Evolutionary conservation across 2,797 vertebrate species (phyloP).

Genomic region (Kryptopterus vitreolus): DNA sequence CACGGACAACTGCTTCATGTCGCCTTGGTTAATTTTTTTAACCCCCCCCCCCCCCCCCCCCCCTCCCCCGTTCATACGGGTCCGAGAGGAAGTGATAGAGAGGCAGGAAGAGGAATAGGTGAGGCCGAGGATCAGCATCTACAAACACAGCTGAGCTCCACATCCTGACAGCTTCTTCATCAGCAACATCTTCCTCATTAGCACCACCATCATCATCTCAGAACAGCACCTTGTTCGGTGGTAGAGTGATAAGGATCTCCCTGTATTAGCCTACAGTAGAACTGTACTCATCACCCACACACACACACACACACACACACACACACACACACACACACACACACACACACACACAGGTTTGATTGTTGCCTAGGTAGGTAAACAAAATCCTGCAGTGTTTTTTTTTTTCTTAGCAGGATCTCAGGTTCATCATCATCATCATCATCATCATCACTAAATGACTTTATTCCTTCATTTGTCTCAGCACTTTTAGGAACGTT

Average conservation of each 20-base stretch:
- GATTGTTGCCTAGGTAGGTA: too few relatives aligned
- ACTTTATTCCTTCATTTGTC: too few relatives aligned
- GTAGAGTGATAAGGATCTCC: neutral
- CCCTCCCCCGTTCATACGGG: neutral
- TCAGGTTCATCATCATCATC: too few relatives aligned
- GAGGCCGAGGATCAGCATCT: neutral
- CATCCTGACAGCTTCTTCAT: neutral
- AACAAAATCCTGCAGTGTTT: too few relatives aligned
- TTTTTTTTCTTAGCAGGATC: too few relatives aligned
- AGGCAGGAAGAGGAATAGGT: neutral
- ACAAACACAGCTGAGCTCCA: neutral
- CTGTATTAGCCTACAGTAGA: neutral
- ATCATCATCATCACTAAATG: too few relatives aligned
- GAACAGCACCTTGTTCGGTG: neutral
- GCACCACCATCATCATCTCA: neutral
- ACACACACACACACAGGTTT: too few relatives aligned
- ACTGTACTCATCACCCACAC: neutral
- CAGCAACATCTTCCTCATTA: neutral
- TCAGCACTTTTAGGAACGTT: too few relatives aligned
- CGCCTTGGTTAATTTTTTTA: neutral
- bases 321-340: too few relatives aligned
- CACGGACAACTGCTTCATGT: neutral
- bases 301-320: conserved; percentile 3
- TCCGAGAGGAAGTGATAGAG: neutral
- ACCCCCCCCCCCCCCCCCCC: too few relatives aligned